phyloP scores from a whole-genome alignment of 2,888 invertebrate genomes.

The Aphrophora alni region DNA sequence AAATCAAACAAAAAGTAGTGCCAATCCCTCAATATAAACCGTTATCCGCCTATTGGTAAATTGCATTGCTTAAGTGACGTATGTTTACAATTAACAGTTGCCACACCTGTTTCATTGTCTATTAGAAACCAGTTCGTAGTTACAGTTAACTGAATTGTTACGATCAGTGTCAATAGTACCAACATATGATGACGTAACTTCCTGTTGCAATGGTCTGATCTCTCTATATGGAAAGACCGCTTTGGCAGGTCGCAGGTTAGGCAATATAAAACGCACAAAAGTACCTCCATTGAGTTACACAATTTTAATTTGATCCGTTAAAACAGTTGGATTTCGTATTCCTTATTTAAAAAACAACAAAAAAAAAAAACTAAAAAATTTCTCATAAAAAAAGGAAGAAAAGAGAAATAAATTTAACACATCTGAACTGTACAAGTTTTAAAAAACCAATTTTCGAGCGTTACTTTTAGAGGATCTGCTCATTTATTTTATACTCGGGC shows the following conservation, averaged over 20 bases:
- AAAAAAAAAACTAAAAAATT: too few relatives aligned
- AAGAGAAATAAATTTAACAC: too few relatives aligned
- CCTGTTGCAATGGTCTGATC: neutral
- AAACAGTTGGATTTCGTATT: too few relatives aligned
- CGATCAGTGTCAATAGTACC: conserved; percentile 9
- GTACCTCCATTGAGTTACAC: too few relatives aligned
- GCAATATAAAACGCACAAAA: neutral
- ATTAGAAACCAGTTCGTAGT: conserved; percentile 6
- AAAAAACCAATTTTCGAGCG: too few relatives aligned
- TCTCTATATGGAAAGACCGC: neutral
- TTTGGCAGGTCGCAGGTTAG: neutral
- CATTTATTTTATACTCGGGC: too few relatives aligned
- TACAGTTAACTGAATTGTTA: neutral
- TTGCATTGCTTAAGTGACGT: neutral
- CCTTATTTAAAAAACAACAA: too few relatives aligned
- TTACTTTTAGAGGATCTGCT: too few relatives aligned
- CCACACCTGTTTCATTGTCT: conserved; percentile 9
- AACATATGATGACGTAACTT: neutral
- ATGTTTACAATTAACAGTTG: conserved; percentile 3
- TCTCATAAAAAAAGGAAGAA: too few relatives aligned
- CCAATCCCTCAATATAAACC: neutral
- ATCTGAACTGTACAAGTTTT: too few relatives aligned
- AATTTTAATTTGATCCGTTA: neutral
- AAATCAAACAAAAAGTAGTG: too few relatives aligned
- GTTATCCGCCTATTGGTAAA: neutral